Conservation (phyloP, 2,888 invertebrate species). For the Cheilosia soror region DNA sequence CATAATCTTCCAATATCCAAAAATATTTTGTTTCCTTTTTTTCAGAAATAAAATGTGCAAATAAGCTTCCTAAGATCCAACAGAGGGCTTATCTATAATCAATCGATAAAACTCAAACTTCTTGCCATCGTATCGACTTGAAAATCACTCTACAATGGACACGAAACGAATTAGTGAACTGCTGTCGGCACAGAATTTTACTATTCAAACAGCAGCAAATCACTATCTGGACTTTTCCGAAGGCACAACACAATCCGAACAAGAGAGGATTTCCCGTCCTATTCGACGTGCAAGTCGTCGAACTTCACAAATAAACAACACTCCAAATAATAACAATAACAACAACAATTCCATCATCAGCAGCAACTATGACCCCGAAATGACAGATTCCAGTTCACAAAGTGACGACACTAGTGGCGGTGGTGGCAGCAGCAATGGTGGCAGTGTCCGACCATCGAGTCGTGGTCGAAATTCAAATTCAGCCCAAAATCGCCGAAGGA, state of each 20-base stretch:
- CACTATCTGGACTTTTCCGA: constrained; percentile 78
- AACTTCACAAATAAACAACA: constrained; percentile 81
- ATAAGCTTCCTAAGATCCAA: not conserved
- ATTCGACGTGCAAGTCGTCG: constrained; percentile 81
- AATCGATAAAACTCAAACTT: constrained; percentile 1
- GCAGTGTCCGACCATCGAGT: constrained; percentile 80
- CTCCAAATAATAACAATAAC: constrained; percentile 79
- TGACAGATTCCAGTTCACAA: constrained; percentile 84
- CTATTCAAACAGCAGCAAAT: constrained; percentile 74
- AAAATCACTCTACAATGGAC: constrained; percentile 60
- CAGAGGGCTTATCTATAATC: not conserved
- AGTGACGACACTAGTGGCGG: constrained; percentile 84
- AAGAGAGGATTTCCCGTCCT: constrained; percentile 80
- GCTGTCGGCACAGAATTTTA: constrained; percentile 68
- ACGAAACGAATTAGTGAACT: constrained; percentile 74
- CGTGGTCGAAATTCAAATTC: constrained; percentile 79
- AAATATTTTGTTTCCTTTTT: not conserved
- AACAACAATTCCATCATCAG: constrained; percentile 77
- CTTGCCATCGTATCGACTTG: not conserved
- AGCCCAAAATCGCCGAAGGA: constrained; percentile 86
- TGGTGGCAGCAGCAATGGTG: constrained; percentile 82
- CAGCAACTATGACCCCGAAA: constrained; percentile 83
- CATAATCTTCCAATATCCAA: not conserved
- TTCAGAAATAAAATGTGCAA: not conserved
- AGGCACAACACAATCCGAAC: constrained; percentile 79